phyloP scores from a whole-genome alignment of 2,797 vertebrate species.

The Carapus acus region DNA sequence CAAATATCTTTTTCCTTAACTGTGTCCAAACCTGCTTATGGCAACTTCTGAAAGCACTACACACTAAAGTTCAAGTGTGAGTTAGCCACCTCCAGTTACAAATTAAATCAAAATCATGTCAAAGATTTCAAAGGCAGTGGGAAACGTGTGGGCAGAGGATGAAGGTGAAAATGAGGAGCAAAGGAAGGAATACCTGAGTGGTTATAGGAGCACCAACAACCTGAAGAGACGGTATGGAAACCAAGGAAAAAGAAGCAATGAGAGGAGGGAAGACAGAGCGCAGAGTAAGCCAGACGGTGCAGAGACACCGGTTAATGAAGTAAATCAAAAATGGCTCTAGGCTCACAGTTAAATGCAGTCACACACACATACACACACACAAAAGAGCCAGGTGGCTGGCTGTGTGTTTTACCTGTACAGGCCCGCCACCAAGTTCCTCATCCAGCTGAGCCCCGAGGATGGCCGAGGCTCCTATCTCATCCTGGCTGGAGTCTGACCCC shows the following conservation, averaged over 20 bases:
- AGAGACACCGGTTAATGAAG: conserved; percentile 8
- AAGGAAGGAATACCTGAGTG: conserved; percentile 71
- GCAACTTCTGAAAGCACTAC: too few species aligned
- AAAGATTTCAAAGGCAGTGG: too few species aligned
- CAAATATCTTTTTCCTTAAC: too few species aligned
- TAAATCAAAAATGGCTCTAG: conserved; percentile 14
- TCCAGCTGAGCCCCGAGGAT: conserved; percentile 87
- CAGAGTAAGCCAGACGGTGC: conserved; percentile 19
- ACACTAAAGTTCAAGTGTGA: too few species aligned
- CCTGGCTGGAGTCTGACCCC: conserved; percentile 84
- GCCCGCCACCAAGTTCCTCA: conserved; percentile 87
- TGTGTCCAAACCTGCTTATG: too few species aligned
- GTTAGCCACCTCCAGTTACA: too few species aligned
- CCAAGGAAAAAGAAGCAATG: conserved; percentile 40
- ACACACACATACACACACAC: background rate
- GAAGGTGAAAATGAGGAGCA: conserved; percentile 18
- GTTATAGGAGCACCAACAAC: conserved; percentile 74
- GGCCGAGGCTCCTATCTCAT: conserved; percentile 86
- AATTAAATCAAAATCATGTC: too few species aligned
- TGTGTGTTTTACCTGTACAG: conserved; percentile 83
- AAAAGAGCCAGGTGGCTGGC: background rate
- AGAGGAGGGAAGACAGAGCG: conserved; percentile 21
- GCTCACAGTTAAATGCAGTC: background rate
- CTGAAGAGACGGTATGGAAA: conserved; percentile 60
- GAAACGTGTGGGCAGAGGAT: background rate